These are phyloP conservation scores for Megaceryle maxima DNA, from an alignment of 2,113 vertebrate species.

Conservation along the genomic window DNA sequence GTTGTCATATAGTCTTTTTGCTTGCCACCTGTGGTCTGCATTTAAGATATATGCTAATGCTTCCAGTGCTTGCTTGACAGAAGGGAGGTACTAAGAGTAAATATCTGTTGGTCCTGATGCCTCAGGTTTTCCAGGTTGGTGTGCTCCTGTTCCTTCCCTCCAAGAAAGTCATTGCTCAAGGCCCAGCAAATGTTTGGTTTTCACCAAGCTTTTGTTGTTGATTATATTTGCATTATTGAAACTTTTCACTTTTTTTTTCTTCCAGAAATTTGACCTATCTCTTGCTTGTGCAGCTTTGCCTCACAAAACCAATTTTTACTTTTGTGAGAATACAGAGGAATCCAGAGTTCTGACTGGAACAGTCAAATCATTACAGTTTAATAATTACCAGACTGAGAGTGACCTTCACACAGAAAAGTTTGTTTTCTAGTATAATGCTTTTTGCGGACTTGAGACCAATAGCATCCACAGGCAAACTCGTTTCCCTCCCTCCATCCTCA, in stretches of 20 bases:
- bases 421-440: neutral
- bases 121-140: neutral
- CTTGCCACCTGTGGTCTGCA: neutral
- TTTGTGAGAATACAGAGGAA: neutral
- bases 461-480: neutral
- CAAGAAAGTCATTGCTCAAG: neutral
- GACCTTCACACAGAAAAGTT: neutral
- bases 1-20: neutral
- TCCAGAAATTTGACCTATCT: neutral
- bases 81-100: neutral
- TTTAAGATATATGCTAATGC: neutral
- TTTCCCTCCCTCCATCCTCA: neutral
- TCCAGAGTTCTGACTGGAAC: neutral
- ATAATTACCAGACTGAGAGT: neutral
- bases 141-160: neutral
- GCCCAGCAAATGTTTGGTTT: neutral
- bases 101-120: neutral
- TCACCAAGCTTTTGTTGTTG: neutral
- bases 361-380: neutral
- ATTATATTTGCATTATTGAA: neutral
- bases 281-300: neutral
- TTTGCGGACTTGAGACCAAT: neutral
- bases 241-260: neutral
- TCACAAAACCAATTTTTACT: neutral
- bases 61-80: neutral